These are phyloP conservation scores for Rhabdomys pumilio DNA, from an alignment of 2,797 vertebrate species.

Conservation along the genomic window DNA sequence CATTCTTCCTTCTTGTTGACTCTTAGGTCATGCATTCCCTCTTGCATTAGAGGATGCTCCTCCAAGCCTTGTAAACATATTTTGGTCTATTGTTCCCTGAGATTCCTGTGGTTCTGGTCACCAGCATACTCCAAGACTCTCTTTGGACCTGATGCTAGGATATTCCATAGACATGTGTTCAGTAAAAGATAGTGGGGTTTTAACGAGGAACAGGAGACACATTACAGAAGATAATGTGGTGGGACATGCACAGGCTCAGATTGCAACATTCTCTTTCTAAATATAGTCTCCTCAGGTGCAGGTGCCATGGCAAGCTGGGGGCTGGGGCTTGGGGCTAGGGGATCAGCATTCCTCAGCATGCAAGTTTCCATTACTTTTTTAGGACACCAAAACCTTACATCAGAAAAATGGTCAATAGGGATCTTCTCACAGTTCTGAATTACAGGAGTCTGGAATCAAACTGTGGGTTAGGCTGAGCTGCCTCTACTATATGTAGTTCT, in stretches of 20 bases:
- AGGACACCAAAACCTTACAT: not conserved
- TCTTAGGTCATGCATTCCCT: not conserved
- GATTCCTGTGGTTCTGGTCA: not conserved
- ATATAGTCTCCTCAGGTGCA: too few relatives aligned
- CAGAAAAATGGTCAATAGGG: not conserved
- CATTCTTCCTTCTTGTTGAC: not conserved
- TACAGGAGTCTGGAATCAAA: not conserved
- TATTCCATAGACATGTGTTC: not conserved
- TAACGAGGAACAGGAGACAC: not conserved
- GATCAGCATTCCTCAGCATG: not conserved
- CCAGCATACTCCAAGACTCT: too few relatives aligned
- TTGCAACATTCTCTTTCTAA: not conserved
- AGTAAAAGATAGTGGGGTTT: not conserved
- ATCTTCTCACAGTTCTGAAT: not conserved
- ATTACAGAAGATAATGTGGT: too few relatives aligned
- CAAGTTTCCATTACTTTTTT: not conserved
- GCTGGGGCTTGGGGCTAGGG: not conserved
- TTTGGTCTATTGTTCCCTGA: not conserved
- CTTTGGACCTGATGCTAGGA: not conserved
- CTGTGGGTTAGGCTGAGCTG: rapidly evolving
- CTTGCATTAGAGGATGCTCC: not conserved
- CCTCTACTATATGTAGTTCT: not conserved
- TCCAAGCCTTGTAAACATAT: not conserved
- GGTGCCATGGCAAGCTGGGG: not conserved
- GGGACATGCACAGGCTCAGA: rapidly evolving